Evolutionary conservation across 2,113 vertebrate species (phyloP).

Genomic region (Tragelaphus buxtoni): DNA sequence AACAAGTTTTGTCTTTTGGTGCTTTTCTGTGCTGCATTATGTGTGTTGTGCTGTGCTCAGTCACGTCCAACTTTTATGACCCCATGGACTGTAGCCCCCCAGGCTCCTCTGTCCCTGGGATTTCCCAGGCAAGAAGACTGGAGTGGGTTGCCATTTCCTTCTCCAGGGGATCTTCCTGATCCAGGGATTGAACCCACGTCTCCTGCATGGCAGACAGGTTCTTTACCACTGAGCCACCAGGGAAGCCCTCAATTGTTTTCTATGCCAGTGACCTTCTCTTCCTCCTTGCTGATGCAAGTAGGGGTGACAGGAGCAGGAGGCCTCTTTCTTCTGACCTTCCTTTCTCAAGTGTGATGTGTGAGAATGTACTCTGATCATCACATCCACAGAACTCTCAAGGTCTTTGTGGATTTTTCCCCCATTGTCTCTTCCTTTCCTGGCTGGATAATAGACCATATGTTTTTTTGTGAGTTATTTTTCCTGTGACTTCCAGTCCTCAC

Average conservation of each 20-base stretch:
- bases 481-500: not conserved
- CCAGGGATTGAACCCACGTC: not conserved
- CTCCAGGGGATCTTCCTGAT: not conserved
- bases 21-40: not conserved
- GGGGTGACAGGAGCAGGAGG: not conserved
- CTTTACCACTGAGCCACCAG: not conserved
- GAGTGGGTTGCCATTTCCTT: not conserved
- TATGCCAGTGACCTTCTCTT: not conserved
- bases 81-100: not conserved
- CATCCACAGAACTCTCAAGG: not conserved
- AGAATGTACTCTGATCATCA: not conserved
- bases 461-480: slow-evolving; percentile 15
- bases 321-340: slow-evolving; percentile 1
- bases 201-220: not conserved
- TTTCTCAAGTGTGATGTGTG: not conserved
- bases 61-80: not conserved
- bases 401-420: not conserved
- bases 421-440: slow-evolving; percentile 16
- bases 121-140: not conserved
- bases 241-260: not conserved
- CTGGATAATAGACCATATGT: not conserved
- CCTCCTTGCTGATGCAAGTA: not conserved
- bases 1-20: not conserved
- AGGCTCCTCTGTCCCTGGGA: not conserved
- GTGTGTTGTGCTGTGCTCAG: not conserved